phyloP scores from a whole-genome alignment of 2,888 invertebrate genomes.

The Crepidodera aurea region DNA sequence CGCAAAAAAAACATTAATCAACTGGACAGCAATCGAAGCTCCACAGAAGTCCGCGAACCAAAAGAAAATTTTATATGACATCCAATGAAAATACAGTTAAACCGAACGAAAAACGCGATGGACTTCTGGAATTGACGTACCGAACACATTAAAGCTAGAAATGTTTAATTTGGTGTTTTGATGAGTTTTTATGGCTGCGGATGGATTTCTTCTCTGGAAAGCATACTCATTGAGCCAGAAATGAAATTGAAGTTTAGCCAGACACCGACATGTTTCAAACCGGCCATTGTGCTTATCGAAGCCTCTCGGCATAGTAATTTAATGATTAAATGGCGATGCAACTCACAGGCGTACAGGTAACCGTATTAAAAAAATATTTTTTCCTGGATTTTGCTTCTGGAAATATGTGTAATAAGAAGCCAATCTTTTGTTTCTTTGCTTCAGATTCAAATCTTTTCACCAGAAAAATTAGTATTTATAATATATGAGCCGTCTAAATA shows the following conservation, averaged over 20 bases:
- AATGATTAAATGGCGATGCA: conserved; percentile 18
- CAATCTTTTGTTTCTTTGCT: no score
- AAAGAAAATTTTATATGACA: conserved; percentile 24
- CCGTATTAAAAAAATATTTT: no score
- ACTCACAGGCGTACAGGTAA: no score
- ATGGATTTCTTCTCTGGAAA: conserved; percentile 19
- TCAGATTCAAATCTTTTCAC: no score
- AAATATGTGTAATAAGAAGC: no score
- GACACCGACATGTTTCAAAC: conserved; percentile 18
- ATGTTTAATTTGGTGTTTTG: conserved; percentile 31
- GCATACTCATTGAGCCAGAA: conserved; percentile 25
- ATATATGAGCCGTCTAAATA: no score
- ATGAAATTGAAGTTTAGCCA: conserved; percentile 25
- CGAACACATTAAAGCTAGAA: conserved; percentile 31
- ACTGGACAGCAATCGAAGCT: background rate
- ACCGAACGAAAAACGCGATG: conserved; percentile 27
- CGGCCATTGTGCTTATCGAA: conserved; percentile 24
- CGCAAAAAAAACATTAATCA: conserved; percentile 10
- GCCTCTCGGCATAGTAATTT: conserved; percentile 25
- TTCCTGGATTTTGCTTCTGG: no score
- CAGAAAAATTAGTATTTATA: no score
- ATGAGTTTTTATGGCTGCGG: conserved; percentile 29
- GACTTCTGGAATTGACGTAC: conserved; percentile 30
- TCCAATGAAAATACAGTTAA: conserved; percentile 23
- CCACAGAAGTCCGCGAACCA: background rate